Conservation (phyloP, 2,113 vertebrate genomes). For the Apodemus speciosus region DNA sequence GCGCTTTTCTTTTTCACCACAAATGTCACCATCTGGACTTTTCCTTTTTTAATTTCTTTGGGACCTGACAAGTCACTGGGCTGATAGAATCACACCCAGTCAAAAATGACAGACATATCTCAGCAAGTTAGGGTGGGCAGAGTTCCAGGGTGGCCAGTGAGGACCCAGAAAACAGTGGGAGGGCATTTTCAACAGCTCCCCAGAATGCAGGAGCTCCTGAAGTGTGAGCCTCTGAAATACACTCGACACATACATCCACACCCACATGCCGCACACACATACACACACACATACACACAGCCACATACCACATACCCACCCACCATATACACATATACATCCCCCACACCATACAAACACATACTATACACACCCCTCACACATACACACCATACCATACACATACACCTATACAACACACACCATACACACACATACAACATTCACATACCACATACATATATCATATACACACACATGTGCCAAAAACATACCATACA, state of each 20-base stretch:
- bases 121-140: constrained; percentile 64
- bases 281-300: not conserved
- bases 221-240: constrained; percentile 52
- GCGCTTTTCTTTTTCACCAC: constrained; percentile 83
- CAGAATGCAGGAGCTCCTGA: constrained; percentile 29
- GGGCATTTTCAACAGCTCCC: constrained; percentile 8
- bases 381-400: not conserved
- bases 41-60: constrained; percentile 83
- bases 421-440: not conserved
- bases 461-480: not conserved
- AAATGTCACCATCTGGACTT: constrained; percentile 84
- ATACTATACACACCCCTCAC: not conserved
- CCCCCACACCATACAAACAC: not conserved
- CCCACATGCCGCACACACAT: not conserved
- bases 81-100: constrained; percentile 81
- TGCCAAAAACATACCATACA: not conserved
- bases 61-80: constrained; percentile 83
- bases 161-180: constrained; percentile 61
- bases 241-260: not conserved
- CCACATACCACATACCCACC: not conserved
- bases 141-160: constrained; percentile 72
- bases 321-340: not conserved
- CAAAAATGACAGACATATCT: constrained; percentile 80
- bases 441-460: not conserved
- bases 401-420: not conserved